Conservation (phyloP, 2,888 invertebrate genomes). For the Oeneis ivallda region DNA sequence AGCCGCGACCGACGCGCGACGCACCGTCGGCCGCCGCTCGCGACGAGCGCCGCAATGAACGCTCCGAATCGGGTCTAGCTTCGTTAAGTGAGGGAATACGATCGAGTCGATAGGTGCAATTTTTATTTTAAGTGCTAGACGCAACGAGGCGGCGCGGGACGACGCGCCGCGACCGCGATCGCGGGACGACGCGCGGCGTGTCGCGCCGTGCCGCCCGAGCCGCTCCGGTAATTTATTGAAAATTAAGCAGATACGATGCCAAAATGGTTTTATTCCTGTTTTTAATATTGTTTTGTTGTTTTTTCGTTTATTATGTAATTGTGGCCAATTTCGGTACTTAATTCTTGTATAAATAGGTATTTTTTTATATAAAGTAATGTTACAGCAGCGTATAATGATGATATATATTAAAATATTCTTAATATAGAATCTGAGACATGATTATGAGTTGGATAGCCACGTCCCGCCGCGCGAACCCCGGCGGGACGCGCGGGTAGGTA, state of each 20-base stretch:
- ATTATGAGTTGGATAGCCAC: constrained; percentile 28
- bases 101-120: constrained; percentile 81
- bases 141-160: constrained; percentile 35
- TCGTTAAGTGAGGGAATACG: constrained; percentile 71
- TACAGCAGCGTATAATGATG: constrained; percentile 77
- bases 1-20: constrained; percentile 34
- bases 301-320: constrained; percentile 78
- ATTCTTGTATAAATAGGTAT: constrained; percentile 80
- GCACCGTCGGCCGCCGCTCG: background rate
- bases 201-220: constrained; percentile 35
- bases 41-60: constrained; percentile 55
- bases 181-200: constrained; percentile 45
- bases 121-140: constrained; percentile 70
- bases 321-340: constrained; percentile 81
- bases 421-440: constrained; percentile 74
- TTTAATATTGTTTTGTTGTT: constrained; percentile 78
- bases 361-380: constrained; percentile 81
- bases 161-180: background rate
- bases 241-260: constrained; percentile 80
- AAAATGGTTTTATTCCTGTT: constrained; percentile 81
- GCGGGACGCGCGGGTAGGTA: background rate
- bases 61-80: constrained; percentile 76
- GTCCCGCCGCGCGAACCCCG: constrained; percentile 2
- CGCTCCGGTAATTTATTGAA: constrained; percentile 61
- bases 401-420: constrained; percentile 63